Percentiles rank a stretch among this genome's conserved stretches.
These are phyloP conservation scores for Potorous gilbertii DNA, from an alignment of 2,797 vertebrate genomes.

Conservation along the genomic window DNA sequence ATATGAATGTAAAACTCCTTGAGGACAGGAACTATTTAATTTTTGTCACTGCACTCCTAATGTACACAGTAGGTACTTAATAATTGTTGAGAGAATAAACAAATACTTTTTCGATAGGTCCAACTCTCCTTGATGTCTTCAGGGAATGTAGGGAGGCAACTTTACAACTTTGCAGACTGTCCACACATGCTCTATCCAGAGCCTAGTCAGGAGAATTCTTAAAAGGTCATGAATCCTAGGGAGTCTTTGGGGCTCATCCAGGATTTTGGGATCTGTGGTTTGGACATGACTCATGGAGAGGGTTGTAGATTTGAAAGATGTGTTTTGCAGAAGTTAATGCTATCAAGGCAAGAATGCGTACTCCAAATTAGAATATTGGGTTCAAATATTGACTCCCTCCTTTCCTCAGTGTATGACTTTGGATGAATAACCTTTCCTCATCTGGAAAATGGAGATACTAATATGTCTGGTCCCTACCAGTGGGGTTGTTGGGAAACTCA, in stretches of 20 bases:
- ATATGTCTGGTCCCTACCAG: not conserved
- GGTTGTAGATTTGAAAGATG: not conserved
- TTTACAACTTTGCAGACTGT: not conserved
- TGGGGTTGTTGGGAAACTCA: not conserved
- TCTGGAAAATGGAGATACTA: not conserved
- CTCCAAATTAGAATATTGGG: not conserved
- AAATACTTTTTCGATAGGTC: not conserved
- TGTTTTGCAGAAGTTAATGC: not conserved
- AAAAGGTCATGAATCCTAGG: not conserved
- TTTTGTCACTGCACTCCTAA: not conserved
- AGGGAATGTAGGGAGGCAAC: not conserved
- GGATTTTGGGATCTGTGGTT: not conserved
- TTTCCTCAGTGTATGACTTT: not conserved
- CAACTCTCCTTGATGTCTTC: not conserved
- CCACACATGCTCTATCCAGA: not conserved
- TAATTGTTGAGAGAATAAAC: not conserved
- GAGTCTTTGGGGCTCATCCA: not conserved
- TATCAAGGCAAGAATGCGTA: not conserved
- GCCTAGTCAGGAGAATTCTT: not conserved
- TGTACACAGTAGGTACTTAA: not conserved
- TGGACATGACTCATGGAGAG: not conserved
- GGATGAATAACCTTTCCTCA: not conserved
- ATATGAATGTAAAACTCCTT: not conserved
- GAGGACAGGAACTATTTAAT: not conserved
- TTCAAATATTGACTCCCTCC: not conserved